Conservation (phyloP, 1,140 invertebrate genomes). For the Caerostris darwini region DNA sequence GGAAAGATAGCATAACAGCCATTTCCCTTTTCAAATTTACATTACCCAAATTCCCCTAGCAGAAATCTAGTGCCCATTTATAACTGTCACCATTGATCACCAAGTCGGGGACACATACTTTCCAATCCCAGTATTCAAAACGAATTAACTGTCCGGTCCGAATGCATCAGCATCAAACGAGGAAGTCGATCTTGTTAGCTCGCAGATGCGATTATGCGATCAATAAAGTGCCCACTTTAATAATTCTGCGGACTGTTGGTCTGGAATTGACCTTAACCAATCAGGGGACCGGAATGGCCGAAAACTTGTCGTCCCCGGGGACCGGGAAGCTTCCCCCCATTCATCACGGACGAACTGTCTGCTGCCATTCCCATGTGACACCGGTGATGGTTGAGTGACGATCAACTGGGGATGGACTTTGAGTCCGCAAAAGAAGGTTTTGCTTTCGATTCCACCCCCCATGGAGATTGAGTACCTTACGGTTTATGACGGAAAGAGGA, state of each 20-base stretch:
- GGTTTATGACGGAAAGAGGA: slow-evolving; percentile 29
- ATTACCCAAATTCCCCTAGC: too few species aligned
- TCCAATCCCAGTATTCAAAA: background rate
- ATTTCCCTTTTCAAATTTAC: too few species aligned
- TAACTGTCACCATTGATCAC: too few species aligned
- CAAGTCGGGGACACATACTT: too few species aligned
- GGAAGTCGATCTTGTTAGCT: background rate
- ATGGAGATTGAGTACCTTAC: slow-evolving; percentile 34
- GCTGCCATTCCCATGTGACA: slow-evolving; percentile 33
- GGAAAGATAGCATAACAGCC: too few species aligned
- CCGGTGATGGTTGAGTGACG: slow-evolving; percentile 54
- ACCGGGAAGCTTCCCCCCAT: slow-evolving; percentile 9
- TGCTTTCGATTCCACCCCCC: background rate
- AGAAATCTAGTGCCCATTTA: too few species aligned
- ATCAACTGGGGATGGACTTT: slow-evolving; percentile 49
- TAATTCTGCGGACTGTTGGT: slow-evolving; percentile 52
- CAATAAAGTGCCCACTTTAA: slow-evolving; percentile 70
- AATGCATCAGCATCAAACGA: background rate
- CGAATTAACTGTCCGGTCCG: background rate
- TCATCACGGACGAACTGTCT: slow-evolving; percentile 58
- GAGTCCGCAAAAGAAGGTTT: slow-evolving; percentile 43
- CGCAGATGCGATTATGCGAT: slow-evolving; percentile 51
- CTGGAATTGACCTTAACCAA: slow-evolving; percentile 68
- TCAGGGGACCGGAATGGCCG: slow-evolving; percentile 49
- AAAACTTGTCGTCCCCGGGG: slow-evolving; percentile 5